A percentile compares a stretch with the other conserved stretches of the same genome.
Evolutionary conservation across 2,113 vertebrate species (phyloP).

Genomic region (Etia nguti): DNA sequence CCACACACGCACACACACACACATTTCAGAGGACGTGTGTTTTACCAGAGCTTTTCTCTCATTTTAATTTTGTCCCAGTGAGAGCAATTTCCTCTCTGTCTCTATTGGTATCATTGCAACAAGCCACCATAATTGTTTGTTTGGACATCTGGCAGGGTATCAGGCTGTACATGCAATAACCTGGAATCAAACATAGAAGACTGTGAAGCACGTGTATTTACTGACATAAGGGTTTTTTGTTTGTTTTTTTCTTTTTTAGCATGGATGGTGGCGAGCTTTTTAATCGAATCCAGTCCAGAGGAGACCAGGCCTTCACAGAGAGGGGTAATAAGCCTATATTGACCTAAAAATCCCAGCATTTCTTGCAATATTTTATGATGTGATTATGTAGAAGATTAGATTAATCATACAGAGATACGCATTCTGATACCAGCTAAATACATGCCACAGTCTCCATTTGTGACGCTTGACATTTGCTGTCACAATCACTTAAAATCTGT

Average conservation of each 20-base stretch:
- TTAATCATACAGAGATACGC: background rate
- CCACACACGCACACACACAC: too few relatives aligned
- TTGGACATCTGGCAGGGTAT: background rate
- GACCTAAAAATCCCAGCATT: background rate
- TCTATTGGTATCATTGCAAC: background rate
- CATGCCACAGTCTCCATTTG: background rate
- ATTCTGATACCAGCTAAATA: background rate
- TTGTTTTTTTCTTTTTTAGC: slow-evolving; percentile 61
- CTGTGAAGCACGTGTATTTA: background rate
- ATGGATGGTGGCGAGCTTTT: slow-evolving; percentile 97
- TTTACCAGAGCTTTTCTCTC: background rate
- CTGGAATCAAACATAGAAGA: background rate
- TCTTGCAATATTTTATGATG: background rate
- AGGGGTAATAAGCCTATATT: slow-evolving; percentile 73
- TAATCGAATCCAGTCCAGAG: slow-evolving; percentile 93
- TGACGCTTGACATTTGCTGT: background rate
- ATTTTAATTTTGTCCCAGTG: background rate
- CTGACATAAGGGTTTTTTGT: background rate
- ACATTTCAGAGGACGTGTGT: background rate
- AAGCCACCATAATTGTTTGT: background rate
- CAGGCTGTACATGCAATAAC: background rate
- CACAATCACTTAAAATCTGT: background rate
- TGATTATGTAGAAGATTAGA: background rate
- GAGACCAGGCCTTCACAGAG: slow-evolving; percentile 98
- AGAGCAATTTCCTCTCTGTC: background rate